A percentile compares a stretch with the other conserved stretches of the same genome.
These are phyloP conservation scores for Leptodactylus fallax DNA, from an alignment of 2,797 vertebrate genomes.

Conservation along the genomic window DNA sequence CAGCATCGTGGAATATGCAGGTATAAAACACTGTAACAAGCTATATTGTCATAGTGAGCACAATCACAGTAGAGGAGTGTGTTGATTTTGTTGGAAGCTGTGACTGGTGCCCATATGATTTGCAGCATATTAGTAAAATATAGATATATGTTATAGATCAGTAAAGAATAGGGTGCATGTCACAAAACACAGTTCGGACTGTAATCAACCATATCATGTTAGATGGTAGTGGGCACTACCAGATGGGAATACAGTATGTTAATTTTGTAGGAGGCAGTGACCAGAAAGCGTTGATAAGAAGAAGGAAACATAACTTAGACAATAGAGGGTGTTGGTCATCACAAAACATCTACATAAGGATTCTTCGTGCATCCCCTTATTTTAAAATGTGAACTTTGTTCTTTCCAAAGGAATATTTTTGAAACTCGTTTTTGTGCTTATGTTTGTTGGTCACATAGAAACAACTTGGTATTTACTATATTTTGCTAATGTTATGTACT, in stretches of 20 bases:
- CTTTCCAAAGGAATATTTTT: no score
- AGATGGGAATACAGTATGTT: background rate
- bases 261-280: background rate
- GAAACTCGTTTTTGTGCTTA: no score
- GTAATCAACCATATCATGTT: background rate
- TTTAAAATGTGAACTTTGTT: background rate
- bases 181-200: background rate
- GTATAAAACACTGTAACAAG: no score
- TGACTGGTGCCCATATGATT: no score
- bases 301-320: no score
- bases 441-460: background rate
- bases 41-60: no score
- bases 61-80: no score
- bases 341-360: background rate
- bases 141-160: background rate
- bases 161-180: background rate
- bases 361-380: background rate
- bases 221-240: background rate
- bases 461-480: background rate
- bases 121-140: no score
- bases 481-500: background rate
- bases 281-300: no score
- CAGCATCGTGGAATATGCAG: no score
- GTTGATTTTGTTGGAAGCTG: no score
- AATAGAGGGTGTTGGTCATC: background rate